Conservation (phyloP, 1,140 invertebrate genomes). For the Bilobella aurantiaca region DNA sequence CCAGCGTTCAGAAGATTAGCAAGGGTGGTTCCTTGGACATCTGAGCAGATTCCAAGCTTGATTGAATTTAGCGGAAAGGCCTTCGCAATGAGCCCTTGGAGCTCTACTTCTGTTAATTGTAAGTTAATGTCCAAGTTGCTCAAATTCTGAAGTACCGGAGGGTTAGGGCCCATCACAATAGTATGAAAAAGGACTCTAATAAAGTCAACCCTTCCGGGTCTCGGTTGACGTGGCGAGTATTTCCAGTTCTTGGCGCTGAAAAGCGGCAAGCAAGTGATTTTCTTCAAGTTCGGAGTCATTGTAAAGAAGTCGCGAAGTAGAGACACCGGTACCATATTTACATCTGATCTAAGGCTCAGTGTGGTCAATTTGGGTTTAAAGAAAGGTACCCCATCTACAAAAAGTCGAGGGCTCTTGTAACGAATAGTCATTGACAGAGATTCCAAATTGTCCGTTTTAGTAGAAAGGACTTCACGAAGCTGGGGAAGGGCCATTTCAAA, state of each 20-base stretch:
- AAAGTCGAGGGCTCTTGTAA: not conserved
- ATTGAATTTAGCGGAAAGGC: not conserved
- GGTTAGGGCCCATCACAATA: not conserved
- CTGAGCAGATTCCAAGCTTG: not conserved
- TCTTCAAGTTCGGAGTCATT: not conserved
- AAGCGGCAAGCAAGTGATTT: not conserved
- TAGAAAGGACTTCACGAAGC: not conserved
- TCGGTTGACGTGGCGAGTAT: not conserved
- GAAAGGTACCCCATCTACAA: not conserved
- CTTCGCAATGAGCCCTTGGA: not conserved
- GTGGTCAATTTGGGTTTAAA: not conserved
- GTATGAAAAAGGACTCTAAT: not conserved
- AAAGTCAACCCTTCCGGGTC: not conserved
- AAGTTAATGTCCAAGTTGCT: not conserved
- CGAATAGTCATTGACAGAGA: not conserved
- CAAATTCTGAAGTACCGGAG: not conserved
- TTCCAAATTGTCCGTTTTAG: not conserved
- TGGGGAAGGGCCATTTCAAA: not conserved
- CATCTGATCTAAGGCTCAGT: not conserved
- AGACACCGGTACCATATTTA: not conserved
- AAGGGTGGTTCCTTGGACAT: not conserved
- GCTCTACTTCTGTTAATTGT: not conserved
- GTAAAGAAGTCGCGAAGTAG: not conserved
- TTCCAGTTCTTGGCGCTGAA: not conserved
- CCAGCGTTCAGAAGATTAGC: not conserved